Evolutionary conservation across 2,797 vertebrate species (phyloP), one percentile per base, ranked within the genome.

Genomic region (Emys orbicularis): DNA sequence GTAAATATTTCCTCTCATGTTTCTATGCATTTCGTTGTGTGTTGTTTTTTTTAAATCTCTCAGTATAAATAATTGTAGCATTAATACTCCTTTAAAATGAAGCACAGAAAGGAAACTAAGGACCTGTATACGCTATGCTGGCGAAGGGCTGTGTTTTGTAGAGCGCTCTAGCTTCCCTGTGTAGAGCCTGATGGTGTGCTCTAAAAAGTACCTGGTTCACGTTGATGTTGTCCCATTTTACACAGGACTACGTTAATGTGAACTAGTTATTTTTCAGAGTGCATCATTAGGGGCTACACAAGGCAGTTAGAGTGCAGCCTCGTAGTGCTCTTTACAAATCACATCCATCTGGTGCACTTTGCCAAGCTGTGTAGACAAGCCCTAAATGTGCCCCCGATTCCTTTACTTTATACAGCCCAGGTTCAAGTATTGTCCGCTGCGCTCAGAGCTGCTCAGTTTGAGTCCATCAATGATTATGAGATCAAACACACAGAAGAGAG

Each of bases 391-490:
- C 76, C 81, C 83, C 15, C 12, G 25, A 1, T 0, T 88, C 61
- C 95, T 83, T 80, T 95, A 23, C 50, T 96, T 94, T 86, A 10
- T 52, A 90, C 97, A 99, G 99, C 98, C 98, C 99, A 99, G 98
- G 99, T 99, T 59, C 98, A 99, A 97, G 99, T 99, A 65, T 95
- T 99, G 90, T 99, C 99, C 54, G 99, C 99, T n/a, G 99, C 99
- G 18, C 98, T 99, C 83, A 99, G 99, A 97, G 99, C 98, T 34
- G 98, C 98, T 27, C 99, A 99, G 97, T 98, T 99, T 23, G 99
- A 99, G 97, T 99, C 98, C 37, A 97, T 98, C 3, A 59, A 56
- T 27, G 98, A 97, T 27, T 96, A 41, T 15, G 90, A 96, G 31
- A 90, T n/a, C 68, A 87, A 54, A 92, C 88, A 91, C 5, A 3